Percentiles rank a stretch among this genome's conserved stretches.
phyloP scores from a whole-genome alignment of 2,888 invertebrate genomes.

The Cephus sareptanus region DNA sequence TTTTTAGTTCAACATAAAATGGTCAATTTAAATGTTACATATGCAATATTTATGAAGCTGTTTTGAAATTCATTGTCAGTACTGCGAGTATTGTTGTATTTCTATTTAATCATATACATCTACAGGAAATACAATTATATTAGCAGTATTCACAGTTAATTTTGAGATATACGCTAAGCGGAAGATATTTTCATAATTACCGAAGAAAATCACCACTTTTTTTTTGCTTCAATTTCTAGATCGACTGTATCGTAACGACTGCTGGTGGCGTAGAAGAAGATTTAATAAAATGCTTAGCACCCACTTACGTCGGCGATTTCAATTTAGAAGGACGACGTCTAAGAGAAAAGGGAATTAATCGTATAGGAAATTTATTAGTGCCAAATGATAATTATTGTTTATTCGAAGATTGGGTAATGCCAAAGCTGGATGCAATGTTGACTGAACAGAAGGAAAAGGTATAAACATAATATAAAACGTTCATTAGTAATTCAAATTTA shows the following conservation, averaged over 20 bases:
- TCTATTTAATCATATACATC: neutral
- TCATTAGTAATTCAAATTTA: neutral
- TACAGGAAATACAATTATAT: no score
- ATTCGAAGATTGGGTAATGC: slow-evolving; percentile 98
- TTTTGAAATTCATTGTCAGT: no score
- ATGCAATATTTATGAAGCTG: no score
- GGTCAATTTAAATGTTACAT: slow-evolving; percentile 60
- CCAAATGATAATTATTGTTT: slow-evolving; percentile 98
- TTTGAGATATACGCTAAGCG: no score
- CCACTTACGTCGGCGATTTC: slow-evolving; percentile 94
- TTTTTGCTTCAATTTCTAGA: slow-evolving; percentile 61
- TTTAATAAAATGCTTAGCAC: slow-evolving; percentile 96
- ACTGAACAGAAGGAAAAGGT: slow-evolving; percentile 82
- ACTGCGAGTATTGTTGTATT: neutral
- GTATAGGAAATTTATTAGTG: slow-evolving; percentile 93
- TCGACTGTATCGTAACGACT: slow-evolving; percentile 97
- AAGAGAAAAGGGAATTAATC: slow-evolving; percentile 87
- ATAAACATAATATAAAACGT: slow-evolving; percentile 15
- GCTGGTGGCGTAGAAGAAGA: slow-evolving; percentile 99
- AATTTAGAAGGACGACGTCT: slow-evolving; percentile 82
- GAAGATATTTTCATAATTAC: no score
- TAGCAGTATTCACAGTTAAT: no score
- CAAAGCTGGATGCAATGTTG: slow-evolving; percentile 90
- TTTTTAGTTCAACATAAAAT: slow-evolving; percentile 88
- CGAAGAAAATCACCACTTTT: neutral